Evolutionary conservation across 2,113 vertebrate genomes (phyloP).

Genomic region (cat (Felis catus)): DNA sequence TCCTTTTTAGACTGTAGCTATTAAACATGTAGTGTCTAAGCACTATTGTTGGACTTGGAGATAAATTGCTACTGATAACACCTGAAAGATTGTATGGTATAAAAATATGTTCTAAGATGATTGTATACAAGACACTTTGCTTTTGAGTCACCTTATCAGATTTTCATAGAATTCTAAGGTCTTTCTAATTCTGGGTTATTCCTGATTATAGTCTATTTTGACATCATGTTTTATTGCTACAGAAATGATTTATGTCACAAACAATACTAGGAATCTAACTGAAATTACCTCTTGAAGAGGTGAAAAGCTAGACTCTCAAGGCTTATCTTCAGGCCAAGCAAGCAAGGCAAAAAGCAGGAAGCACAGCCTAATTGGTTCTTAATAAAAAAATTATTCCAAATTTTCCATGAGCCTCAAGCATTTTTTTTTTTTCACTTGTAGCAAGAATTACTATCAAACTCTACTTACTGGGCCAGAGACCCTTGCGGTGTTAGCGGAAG

Average conservation of each 20-base stretch:
- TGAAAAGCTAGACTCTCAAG: not conserved
- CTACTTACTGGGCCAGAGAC: not conserved
- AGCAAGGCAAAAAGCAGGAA: not conserved
- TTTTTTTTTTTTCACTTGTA: not conserved
- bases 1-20: not conserved
- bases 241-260: conserved; percentile 16
- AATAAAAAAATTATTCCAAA: not conserved
- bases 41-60: conserved; percentile 42
- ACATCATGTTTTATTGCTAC: conserved; percentile 16
- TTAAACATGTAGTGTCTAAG: not conserved
- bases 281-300: not conserved
- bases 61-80: conserved; percentile 29
- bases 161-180: conserved; percentile 38
- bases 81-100: not conserved
- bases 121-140: not conserved
- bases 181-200: conserved; percentile 50
- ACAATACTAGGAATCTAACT: conserved; percentile 10
- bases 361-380: not conserved
- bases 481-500: not conserved
- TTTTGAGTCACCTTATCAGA: not conserved
- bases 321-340: not conserved
- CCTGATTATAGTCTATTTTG: not conserved
- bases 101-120: not conserved
- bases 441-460: not conserved
- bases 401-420: conserved; percentile 13